A percentile compares a stretch with the other conserved stretches of the same genome.
phyloP scores from a whole-genome alignment of 2,888 invertebrate genomes.

The Dinocampus coccinellae region DNA sequence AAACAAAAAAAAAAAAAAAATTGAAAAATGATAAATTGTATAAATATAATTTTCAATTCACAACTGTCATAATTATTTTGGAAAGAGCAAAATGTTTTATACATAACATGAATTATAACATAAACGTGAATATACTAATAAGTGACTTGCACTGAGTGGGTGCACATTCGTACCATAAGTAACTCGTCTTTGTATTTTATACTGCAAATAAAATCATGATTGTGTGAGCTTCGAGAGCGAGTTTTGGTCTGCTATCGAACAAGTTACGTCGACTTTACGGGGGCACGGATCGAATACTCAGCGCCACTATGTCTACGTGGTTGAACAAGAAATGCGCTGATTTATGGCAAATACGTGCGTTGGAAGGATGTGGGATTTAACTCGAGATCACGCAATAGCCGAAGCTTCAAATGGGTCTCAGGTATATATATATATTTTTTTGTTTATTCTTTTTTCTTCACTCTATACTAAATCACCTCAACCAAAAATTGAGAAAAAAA shows the following conservation, averaged over 20 bases:
- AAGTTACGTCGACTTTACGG: slow-evolving; percentile 9
- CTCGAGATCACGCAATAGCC: slow-evolving; percentile 33
- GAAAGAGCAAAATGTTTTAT: too few relatives aligned
- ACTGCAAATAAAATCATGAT: slow-evolving; percentile 1
- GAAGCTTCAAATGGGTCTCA: slow-evolving; percentile 20
- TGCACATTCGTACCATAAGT: slow-evolving; percentile 15
- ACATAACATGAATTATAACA: neutral
- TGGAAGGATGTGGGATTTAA: slow-evolving; percentile 27
- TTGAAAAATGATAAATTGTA: too few relatives aligned
- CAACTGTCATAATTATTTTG: too few relatives aligned
- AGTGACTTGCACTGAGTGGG: neutral
- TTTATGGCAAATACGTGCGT: slow-evolving; percentile 45
- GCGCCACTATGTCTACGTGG: slow-evolving; percentile 30
- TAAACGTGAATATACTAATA: neutral
- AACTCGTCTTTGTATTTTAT: slow-evolving; percentile 33
- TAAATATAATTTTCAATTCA: too few relatives aligned
- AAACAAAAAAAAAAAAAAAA: neutral
- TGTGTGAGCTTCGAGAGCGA: slow-evolving; percentile 15
- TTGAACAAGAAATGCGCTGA: slow-evolving; percentile 42
- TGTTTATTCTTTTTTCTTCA: neutral
- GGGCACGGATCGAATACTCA: slow-evolving; percentile 29
- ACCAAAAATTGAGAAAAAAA: too few relatives aligned
- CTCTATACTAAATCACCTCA: neutral
- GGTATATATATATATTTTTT: slow-evolving; percentile 20
- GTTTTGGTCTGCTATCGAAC: slow-evolving; percentile 21